Percentiles rank a stretch among this genome's conserved stretches.
These are phyloP conservation scores for Drosophila nr. perissopoda DNA, from an alignment of 2,888 invertebrate genomes.

Conservation along the genomic window DNA sequence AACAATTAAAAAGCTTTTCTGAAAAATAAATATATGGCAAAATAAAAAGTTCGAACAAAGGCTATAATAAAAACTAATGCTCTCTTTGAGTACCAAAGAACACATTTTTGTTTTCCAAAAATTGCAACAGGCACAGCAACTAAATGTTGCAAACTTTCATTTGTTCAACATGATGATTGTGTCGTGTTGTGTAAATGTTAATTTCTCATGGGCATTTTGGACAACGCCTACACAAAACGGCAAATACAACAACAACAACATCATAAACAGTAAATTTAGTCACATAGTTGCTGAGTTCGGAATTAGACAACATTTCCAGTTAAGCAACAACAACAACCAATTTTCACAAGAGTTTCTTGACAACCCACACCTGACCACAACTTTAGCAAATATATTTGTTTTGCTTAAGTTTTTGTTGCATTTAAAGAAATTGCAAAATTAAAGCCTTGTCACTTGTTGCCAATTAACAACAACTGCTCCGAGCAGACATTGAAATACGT, in stretches of 20 bases:
- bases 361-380: constrained; percentile 59
- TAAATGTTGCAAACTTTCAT: constrained; percentile 17
- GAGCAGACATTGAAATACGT: constrained; percentile 12
- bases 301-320: constrained; percentile 64
- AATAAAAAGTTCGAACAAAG: neutral
- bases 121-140: neutral
- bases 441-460: constrained; percentile 68
- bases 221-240: constrained; percentile 24
- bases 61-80: too few relatives aligned
- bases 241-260: constrained; percentile 6
- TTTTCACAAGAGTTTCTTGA: constrained; percentile 31
- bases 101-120: neutral
- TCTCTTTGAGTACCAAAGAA: neutral
- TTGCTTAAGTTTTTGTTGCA: neutral
- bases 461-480: constrained; percentile 52
- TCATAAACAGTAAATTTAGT: constrained; percentile 17
- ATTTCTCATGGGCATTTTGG: constrained; percentile 37
- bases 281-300: constrained; percentile 32
- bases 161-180: constrained; percentile 30
- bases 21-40: neutral
- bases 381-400: constrained; percentile 39
- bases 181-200: constrained; percentile 24
- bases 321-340: constrained; percentile 20
- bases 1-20: neutral
- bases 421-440: constrained; percentile 41